Evolutionary conservation across 2,797 vertebrate genomes (phyloP), one percentile per base, ranked within the genome.

Genomic region (Gallinago nigripennis): DNA sequence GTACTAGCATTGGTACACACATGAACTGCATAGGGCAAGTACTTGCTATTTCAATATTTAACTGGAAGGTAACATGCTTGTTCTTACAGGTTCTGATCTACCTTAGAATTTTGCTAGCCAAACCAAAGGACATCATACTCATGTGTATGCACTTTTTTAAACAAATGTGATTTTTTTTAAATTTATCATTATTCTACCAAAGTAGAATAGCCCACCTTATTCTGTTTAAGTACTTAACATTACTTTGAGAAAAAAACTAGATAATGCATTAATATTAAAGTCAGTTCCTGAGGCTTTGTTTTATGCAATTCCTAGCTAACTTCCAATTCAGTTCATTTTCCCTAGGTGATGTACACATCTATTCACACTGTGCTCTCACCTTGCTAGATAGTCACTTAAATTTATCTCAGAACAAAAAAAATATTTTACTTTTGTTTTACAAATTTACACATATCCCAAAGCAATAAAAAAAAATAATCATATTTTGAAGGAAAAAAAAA

Each of bases 131-230:
- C 13, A 61, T 15, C 50, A 20, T 58, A 5, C 8, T 51, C 3
- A 4, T 0, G 0, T 12, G 2, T 12, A 27, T 15, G 6, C 4
- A 75, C 6, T 66, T 54, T 54, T 18, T 54, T 28, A 31, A 3
- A 45, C 13, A 53, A 53, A 45, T 3, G 0, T 6, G 3, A 48
- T 48, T 24, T 24, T 24, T 6, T 27, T 45, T 31, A 0, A 71
- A 53, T 8, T 17, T 51, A 18, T 33, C 6, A 48, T 53, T 66
- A 57, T 18, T 54, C 16, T 51, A 43, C 20, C 72, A 30, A 39
- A 86, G 69, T 41, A 69, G 65, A 87, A 58, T 7, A 54, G 1
- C 6, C 15, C 19, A 76, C 25, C 24, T 83, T 35, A 43, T 12
- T 76, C 69, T 27, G 30, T 35, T 89, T 56, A 57, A 91, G 33